Evolutionary conservation across 1,140 invertebrate genomes (phyloP).

Genomic region (Drosophila gunungcola): DNA sequence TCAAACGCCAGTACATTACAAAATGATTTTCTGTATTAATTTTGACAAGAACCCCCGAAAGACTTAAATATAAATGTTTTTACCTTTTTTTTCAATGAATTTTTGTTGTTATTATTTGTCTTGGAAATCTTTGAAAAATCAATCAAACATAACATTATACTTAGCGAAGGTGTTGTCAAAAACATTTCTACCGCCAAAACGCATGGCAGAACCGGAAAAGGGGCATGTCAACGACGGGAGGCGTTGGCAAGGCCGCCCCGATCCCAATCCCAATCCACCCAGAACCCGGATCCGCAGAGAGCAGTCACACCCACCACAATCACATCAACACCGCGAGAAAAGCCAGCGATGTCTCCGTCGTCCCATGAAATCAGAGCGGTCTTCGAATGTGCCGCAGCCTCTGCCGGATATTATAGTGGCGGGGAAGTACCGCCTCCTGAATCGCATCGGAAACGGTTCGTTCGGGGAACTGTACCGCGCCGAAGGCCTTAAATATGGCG

Average conservation of each 20-base stretch:
- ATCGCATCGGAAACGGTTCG: slow-evolving; percentile 96
- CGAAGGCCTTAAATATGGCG: slow-evolving; percentile 94
- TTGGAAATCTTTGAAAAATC: not conserved
- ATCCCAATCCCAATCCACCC: not conserved
- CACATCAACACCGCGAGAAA: not conserved
- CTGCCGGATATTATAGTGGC: slow-evolving; percentile 87
- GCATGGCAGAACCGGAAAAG: slow-evolving; percentile 21
- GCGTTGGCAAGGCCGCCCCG: not conserved
- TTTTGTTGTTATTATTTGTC: too few relatives aligned
- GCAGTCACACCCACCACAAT: too few relatives aligned
- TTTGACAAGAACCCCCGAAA: too few relatives aligned
- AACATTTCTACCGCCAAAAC: slow-evolving; percentile 7
- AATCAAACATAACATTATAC: slow-evolving; percentile 16
- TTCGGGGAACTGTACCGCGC: slow-evolving; percentile 98
- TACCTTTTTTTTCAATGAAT: not conserved
- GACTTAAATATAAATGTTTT: too few relatives aligned
- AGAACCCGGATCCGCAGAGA: not conserved
- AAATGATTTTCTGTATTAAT: too few relatives aligned
- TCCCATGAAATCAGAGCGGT: not conserved
- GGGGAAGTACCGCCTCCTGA: slow-evolving; percentile 93
- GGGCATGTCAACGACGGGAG: not conserved
- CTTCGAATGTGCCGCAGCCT: not conserved
- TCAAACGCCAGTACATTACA: too few relatives aligned
- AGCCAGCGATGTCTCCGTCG: not conserved
- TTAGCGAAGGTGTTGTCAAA: not conserved